phyloP scores from a whole-genome alignment of 2,797 vertebrate species.

The Sebastes hopkinsi region DNA sequence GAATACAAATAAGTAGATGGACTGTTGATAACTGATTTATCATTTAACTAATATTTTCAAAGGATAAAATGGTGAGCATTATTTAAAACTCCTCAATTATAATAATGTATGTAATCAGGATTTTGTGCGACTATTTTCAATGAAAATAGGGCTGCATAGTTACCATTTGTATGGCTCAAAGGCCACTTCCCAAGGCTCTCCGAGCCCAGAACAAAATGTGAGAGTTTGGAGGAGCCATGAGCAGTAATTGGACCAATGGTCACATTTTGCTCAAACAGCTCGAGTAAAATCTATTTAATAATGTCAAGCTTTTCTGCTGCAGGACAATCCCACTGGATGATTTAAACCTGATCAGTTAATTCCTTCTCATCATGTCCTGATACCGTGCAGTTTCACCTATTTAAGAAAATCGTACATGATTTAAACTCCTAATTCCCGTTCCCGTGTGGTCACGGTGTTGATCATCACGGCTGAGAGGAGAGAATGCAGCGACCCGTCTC shows the following conservation, averaged over 20 bases:
- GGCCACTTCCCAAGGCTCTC: not conserved
- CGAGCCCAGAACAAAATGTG: not conserved
- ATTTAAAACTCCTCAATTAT: too few species aligned
- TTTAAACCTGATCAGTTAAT: not conserved
- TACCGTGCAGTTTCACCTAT: not conserved
- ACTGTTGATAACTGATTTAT: not conserved
- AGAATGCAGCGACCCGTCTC: not conserved
- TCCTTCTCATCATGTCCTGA: not conserved
- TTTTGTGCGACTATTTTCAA: not conserved
- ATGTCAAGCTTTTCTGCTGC: not conserved
- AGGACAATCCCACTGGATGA: not conserved
- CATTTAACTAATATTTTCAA: not conserved
- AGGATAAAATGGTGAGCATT: not conserved
- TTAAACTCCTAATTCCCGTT: conserved; percentile 1
- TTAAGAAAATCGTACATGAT: not conserved
- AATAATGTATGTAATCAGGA: not conserved
- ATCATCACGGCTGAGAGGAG: not conserved
- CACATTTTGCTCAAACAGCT: not conserved
- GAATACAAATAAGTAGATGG: not conserved
- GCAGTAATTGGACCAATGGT: not conserved
- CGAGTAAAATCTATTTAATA: not conserved
- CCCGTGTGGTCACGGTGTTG: not conserved
- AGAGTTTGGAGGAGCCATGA: not conserved
- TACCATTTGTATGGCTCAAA: not conserved
- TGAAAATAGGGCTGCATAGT: not conserved